These are phyloP conservation scores for Australoheros scitulus DNA, from an alignment of 2,113 vertebrate species.

Conservation along the genomic window DNA sequence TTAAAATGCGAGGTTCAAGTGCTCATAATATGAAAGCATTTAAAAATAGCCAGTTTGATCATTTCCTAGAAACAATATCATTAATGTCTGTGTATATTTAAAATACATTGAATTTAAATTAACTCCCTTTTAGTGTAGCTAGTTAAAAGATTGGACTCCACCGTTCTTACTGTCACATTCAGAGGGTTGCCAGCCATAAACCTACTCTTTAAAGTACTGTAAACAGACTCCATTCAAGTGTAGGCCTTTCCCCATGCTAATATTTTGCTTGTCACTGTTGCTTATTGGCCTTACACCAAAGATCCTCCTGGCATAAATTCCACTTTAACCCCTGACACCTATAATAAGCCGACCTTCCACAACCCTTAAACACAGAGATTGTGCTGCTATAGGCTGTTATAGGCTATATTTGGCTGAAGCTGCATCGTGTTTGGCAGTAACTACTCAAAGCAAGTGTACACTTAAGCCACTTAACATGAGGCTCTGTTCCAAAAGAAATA, in stretches of 20 bases:
- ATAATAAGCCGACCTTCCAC: neutral
- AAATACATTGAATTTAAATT: neutral
- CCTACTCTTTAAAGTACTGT: neutral
- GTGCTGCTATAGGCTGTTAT: slow-evolving; percentile 25
- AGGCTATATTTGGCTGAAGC: slow-evolving; percentile 39
- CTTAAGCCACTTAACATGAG: slow-evolving; percentile 44
- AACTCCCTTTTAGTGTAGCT: neutral
- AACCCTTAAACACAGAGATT: slow-evolving; percentile 13
- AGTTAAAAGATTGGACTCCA: neutral
- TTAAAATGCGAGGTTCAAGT: neutral
- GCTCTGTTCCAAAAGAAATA: slow-evolving; percentile 41
- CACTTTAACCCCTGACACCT: neutral
- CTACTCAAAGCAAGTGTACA: slow-evolving; percentile 25
- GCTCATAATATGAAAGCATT: neutral
- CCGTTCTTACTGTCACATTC: neutral
- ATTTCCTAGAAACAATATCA: neutral
- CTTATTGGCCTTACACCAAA: neutral
- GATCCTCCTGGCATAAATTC: neutral
- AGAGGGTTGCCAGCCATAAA: neutral
- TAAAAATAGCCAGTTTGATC: neutral
- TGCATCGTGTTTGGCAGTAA: slow-evolving; percentile 45
- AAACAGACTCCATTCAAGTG: neutral
- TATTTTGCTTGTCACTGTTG: neutral
- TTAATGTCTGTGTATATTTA: neutral
- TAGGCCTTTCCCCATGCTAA: neutral